Percentiles rank a stretch among this genome's conserved stretches.
Evolutionary conservation across 2,113 vertebrate species (phyloP).

Genomic region (Micronycteris hirsuta): DNA sequence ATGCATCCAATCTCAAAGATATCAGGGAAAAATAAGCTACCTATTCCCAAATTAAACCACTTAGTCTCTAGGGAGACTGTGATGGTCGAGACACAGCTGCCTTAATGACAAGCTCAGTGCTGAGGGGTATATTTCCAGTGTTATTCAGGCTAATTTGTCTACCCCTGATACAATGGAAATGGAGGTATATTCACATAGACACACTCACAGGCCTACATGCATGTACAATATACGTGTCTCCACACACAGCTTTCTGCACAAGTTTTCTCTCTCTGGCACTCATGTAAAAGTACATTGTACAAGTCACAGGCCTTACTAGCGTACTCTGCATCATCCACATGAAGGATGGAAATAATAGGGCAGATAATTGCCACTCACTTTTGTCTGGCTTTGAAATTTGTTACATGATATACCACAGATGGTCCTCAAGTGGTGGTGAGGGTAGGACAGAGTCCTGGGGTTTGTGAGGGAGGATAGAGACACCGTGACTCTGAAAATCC

Average conservation of each 20-base stretch:
- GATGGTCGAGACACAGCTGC: neutral
- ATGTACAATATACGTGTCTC: neutral
- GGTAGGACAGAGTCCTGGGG: neutral
- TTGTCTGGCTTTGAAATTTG: neutral
- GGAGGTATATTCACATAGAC: neutral
- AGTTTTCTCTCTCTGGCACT: neutral
- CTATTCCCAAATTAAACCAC: neutral
- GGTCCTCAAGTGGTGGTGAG: neutral
- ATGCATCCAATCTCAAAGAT: neutral
- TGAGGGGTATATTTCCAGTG: neutral
- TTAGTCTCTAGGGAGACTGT: neutral
- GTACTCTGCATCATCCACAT: neutral
- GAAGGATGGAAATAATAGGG: neutral
- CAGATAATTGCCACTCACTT: neutral
- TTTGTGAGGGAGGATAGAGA: neutral
- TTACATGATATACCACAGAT: neutral
- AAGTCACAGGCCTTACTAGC: neutral
- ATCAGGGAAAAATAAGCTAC: neutral
- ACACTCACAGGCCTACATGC: neutral
- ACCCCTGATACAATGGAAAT: neutral
- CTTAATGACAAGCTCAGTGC: neutral
- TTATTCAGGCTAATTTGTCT: neutral
- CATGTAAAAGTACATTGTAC: neutral
- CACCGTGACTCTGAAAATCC: neutral
- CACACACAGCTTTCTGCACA: neutral